phyloP scores from a whole-genome alignment of 2,113 vertebrate species.

The Galbula dea region DNA sequence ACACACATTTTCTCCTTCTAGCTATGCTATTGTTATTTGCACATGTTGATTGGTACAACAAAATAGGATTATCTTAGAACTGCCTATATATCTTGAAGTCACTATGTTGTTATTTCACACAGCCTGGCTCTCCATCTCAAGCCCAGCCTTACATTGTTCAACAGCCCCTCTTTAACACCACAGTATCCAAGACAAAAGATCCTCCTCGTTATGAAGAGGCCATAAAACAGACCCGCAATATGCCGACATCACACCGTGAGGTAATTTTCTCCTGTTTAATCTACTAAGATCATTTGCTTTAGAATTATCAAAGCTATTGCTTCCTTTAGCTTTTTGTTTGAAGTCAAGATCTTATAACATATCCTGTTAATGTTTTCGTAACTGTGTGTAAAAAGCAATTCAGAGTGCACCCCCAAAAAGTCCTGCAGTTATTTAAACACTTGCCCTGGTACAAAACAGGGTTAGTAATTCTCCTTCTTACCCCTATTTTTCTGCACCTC shows the following conservation, averaged over 20 bases:
- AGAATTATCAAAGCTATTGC: neutral
- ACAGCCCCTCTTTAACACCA: conserved; percentile 75
- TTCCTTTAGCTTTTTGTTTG: neutral
- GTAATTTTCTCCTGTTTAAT: conserved; percentile 51
- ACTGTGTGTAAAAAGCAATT: neutral
- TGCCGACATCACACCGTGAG: conserved; percentile 78
- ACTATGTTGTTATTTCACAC: neutral
- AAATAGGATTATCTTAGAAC: neutral
- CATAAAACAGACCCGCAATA: conserved; percentile 88
- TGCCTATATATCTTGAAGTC: neutral
- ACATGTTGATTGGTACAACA: neutral
- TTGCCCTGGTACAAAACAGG: no score
- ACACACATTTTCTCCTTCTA: neutral
- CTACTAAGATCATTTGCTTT: neutral
- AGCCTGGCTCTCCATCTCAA: conserved; percentile 79
- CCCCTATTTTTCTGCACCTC: neutral
- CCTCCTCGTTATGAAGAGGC: conserved; percentile 96
- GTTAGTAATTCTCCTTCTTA: no score
- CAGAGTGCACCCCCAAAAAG: no score
- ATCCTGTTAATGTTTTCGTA: neutral
- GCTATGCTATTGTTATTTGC: neutral
- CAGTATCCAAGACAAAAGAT: conserved; percentile 83
- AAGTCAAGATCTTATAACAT: neutral
- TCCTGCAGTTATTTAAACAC: no score
- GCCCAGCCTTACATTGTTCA: conserved; percentile 77